phyloP scores from a whole-genome alignment of 2,888 invertebrate species.

The Acleris laterana region DNA sequence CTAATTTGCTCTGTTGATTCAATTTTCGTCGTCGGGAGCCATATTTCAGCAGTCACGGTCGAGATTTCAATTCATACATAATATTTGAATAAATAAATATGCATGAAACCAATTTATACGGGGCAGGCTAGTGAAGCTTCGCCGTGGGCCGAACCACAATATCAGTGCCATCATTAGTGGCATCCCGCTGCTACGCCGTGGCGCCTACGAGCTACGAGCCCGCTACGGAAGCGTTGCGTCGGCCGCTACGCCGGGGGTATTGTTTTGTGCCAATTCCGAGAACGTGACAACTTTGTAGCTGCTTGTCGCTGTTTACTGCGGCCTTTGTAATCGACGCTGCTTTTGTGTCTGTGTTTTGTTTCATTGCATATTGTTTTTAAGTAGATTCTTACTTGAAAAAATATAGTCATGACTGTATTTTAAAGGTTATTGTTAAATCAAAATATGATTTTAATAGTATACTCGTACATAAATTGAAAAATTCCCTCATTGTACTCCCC shows the following conservation, averaged over 20 bases:
- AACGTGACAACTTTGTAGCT: constrained; percentile 38
- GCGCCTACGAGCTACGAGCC: constrained; percentile 56
- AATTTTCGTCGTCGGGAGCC: constrained; percentile 71
- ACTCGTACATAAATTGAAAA: neutral
- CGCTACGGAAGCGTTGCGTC: constrained; percentile 62
- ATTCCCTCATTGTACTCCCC: too few relatives aligned
- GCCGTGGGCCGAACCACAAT: constrained; percentile 66
- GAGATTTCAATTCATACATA: constrained; percentile 83
- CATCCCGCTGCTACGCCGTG: constrained; percentile 58
- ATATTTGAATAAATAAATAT: constrained; percentile 84
- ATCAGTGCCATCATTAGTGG: constrained; percentile 77
- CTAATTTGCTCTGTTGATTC: constrained; percentile 76
- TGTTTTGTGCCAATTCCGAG: constrained; percentile 42
- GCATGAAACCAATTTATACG: constrained; percentile 84
- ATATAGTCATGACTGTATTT: neutral
- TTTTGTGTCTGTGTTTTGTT: constrained; percentile 18
- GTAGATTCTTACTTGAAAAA: neutral
- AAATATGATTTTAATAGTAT: neutral
- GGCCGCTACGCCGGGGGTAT: constrained; percentile 50
- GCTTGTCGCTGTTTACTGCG: constrained; percentile 23
- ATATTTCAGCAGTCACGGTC: constrained; percentile 77
- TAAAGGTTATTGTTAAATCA: neutral
- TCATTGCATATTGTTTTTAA: constrained; percentile 8
- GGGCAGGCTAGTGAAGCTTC: constrained; percentile 55
- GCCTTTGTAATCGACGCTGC: constrained; percentile 34